Percentiles rank a stretch among this genome's conserved stretches.
Conservation (phyloP, 2,888 invertebrate species). For the Thelaira solivaga region DNA sequence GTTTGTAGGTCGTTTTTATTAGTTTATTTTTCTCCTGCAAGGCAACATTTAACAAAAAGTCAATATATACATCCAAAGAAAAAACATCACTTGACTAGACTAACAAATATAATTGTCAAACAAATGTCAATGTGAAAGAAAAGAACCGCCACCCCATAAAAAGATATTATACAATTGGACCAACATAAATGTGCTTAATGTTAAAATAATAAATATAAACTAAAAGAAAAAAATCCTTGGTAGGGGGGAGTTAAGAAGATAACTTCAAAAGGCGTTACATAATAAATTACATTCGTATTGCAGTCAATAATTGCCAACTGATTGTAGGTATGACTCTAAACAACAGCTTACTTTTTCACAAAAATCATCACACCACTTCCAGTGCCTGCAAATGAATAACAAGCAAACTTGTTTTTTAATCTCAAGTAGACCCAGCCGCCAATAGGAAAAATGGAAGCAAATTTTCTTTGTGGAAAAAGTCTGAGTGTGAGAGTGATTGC, state of each 20-base stretch:
- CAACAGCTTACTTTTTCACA: too few relatives aligned
- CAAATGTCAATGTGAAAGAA: conserved; percentile 64
- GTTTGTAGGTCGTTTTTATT: neutral
- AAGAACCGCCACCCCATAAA: neutral
- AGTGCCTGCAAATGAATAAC: too few relatives aligned
- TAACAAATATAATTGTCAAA: conserved; percentile 72
- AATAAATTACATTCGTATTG: conserved; percentile 30
- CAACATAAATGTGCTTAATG: conserved; percentile 19
- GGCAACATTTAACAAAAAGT: conserved; percentile 56
- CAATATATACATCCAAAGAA: conserved; percentile 34
- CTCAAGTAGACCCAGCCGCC: too few relatives aligned
- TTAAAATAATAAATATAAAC: conserved; percentile 24
- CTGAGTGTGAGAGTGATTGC: too few relatives aligned
- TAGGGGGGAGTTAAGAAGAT: neutral
- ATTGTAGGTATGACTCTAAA: neutral
- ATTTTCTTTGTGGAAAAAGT: too few relatives aligned
- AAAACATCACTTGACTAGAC: conserved; percentile 46
- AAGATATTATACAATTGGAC: neutral
- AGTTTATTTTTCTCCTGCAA: conserved; percentile 30
- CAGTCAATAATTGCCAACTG: conserved; percentile 9
- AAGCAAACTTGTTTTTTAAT: too few relatives aligned
- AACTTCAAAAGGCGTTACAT: conserved; percentile 27
- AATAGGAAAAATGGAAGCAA: too few relatives aligned
- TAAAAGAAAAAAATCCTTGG: neutral
- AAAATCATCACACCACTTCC: too few relatives aligned